Percentiles rank a stretch among this genome's conserved stretches.
These are phyloP conservation scores for Mungos mungo DNA, from an alignment of 2,113 vertebrate species.

Conservation along the genomic window DNA sequence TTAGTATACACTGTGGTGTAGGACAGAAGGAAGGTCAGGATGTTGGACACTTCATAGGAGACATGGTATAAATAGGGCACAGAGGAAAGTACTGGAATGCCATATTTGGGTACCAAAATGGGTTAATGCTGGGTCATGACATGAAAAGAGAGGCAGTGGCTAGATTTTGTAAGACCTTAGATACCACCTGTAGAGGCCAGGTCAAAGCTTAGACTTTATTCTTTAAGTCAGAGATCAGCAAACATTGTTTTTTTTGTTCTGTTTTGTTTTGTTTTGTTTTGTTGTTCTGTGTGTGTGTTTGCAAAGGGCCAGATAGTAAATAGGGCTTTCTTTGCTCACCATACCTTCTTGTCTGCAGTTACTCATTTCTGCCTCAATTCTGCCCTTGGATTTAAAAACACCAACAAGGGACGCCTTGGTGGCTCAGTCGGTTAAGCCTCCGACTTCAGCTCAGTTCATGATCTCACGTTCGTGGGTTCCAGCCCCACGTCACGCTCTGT, in stretches of 20 bases:
- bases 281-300: not conserved
- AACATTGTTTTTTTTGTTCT: not conserved
- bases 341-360: not conserved
- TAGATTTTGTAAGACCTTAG: not conserved
- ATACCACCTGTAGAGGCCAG: not conserved
- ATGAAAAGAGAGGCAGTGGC: not conserved
- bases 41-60: not conserved
- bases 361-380: not conserved
- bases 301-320: not conserved
- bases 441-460: no score
- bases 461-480: no score
- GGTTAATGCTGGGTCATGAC: not conserved
- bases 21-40: not conserved
- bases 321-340: not conserved
- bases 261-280: not conserved
- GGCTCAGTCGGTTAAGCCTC: no score
- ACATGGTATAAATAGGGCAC: not conserved
- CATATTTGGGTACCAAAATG: not conserved
- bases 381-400: not conserved
- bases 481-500: no score
- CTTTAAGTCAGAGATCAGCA: not conserved
- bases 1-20: not conserved
- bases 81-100: not conserved
- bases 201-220: not conserved
- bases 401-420: no score